Conservation (phyloP, 2,888 invertebrate genomes). For the Coelogynopora nodosa region DNA sequence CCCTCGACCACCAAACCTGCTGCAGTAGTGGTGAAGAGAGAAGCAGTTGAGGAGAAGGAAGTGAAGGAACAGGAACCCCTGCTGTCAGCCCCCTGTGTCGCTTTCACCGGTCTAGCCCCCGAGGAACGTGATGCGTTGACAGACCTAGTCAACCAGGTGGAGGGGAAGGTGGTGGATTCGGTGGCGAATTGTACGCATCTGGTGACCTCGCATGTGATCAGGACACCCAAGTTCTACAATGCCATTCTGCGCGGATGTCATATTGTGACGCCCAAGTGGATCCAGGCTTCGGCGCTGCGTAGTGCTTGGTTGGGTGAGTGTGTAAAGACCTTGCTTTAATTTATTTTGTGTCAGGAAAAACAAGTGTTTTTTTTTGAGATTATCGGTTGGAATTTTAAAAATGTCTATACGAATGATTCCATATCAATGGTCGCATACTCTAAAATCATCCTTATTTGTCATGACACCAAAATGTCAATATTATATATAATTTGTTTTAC, state of each 20-base stretch:
- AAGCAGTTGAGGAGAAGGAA: too few relatives aligned
- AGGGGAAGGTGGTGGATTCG: constrained; percentile 74
- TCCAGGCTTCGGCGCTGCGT: constrained; percentile 75
- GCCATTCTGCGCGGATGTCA: constrained; percentile 77
- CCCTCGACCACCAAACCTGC: too few relatives aligned
- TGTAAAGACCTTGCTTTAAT: neutral
- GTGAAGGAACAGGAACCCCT: neutral
- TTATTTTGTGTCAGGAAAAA: too few relatives aligned
- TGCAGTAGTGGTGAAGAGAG: too few relatives aligned
- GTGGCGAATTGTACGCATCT: constrained; percentile 81
- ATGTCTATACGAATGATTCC: too few relatives aligned
- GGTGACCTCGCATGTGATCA: constrained; percentile 70
- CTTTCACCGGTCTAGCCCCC: constrained; percentile 30
- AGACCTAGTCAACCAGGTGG: constrained; percentile 69
- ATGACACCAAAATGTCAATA: too few relatives aligned
- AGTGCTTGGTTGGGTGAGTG: constrained; percentile 71
- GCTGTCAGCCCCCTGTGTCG: neutral
- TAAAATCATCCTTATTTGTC: too few relatives aligned
- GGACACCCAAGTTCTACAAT: constrained; percentile 80
- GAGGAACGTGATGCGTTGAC: constrained; percentile 14
- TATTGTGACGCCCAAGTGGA: constrained; percentile 78
- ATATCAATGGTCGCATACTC: too few relatives aligned
- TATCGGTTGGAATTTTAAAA: too few relatives aligned
- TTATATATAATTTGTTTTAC: too few relatives aligned
- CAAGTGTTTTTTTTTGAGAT: too few relatives aligned